Base-by-base conservation (phyloP, 2,797 vertebrate genomes). In the Margarornis squamiger region DNA sequence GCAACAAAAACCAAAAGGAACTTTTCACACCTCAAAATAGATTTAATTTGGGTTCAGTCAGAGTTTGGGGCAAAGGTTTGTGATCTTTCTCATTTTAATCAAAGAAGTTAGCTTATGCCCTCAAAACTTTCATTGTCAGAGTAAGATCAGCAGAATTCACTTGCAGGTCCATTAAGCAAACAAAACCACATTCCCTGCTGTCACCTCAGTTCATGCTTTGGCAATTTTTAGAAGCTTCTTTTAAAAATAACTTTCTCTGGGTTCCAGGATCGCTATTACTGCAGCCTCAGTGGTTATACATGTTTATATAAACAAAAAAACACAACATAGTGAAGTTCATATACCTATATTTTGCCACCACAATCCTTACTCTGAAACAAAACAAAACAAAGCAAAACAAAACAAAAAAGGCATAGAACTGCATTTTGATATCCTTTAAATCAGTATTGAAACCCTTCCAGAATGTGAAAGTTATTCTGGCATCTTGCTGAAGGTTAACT, bases 401-500 rank as follows among this genome's bases (percentile, higher is more conserved):
- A n/a, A 46, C 30, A 57, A 65, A 65, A 23, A 59, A 57, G 9
- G 49, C 8, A 55, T 57, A 88, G 75, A 91, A 38, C 62, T 87
- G 76, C 68, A 39, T 96, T 95, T 94, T 93, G 19, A 92, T 95
- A 93, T 65, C 48, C 92, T 93, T 93, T 86, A 92, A 95, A 95
- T 91, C 90, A 86, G 78, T 71, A 75, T 57, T 97, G 96, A 96
- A 97, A 96, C 80, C 88, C 76, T 97, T 96, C 95, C 97, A 97
- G 96, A 94, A 96, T 73, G 76, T 93, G 93, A 91, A 94, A 96
- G 84, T 79, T 97, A 95, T 95, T 94, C 95, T 97, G 96, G 96
- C 97, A 94, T 95, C 89, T 96, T 48, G 27, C 82, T 97, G 97
- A 97, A 97, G 96, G 96, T 97, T 97, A 97, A 91, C 91, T 95